Evolutionary conservation across 2,113 vertebrate genomes (phyloP).

Genomic region (Rattus norvegicus): DNA sequence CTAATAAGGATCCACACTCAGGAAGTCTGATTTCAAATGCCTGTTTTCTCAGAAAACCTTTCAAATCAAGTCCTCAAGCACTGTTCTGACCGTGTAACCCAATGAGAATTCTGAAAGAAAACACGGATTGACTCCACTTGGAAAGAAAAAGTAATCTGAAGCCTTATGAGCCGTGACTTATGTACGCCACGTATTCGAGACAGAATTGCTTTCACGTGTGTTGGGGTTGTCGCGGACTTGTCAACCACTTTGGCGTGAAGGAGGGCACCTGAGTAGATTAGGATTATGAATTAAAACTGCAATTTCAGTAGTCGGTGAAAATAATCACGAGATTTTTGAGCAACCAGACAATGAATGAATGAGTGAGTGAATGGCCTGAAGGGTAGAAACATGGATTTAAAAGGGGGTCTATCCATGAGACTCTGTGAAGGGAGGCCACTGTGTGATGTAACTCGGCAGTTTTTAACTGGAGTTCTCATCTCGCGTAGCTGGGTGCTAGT

Average conservation of each 20-base stretch:
- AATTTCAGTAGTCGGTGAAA: constrained; percentile 12
- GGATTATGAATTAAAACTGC: constrained; percentile 17
- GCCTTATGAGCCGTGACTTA: constrained; percentile 9
- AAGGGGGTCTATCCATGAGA: neutral
- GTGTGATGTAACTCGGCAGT: neutral
- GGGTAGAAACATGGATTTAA: constrained; percentile 2
- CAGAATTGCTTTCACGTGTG: constrained; percentile 4
- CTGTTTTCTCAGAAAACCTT: constrained; percentile 23
- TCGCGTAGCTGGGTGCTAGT: neutral
- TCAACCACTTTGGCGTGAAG: neutral
- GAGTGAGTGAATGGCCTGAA: neutral
- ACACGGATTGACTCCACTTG: neutral
- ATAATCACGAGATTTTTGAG: neutral
- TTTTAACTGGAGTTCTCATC: constrained; percentile 14
- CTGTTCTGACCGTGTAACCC: neutral
- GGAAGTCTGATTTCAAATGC: neutral
- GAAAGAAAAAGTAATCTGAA: constrained; percentile 47
- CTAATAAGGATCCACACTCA: neutral
- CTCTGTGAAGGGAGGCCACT: neutral
- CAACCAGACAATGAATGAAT: neutral
- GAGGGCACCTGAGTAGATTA: neutral
- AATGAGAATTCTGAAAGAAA: constrained; percentile 35
- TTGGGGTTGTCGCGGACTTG: neutral
- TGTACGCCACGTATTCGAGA: neutral
- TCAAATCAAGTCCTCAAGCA: constrained; percentile 8